phyloP scores from a whole-genome alignment of 2,113 vertebrate genomes.

The Myotis davidii region DNA sequence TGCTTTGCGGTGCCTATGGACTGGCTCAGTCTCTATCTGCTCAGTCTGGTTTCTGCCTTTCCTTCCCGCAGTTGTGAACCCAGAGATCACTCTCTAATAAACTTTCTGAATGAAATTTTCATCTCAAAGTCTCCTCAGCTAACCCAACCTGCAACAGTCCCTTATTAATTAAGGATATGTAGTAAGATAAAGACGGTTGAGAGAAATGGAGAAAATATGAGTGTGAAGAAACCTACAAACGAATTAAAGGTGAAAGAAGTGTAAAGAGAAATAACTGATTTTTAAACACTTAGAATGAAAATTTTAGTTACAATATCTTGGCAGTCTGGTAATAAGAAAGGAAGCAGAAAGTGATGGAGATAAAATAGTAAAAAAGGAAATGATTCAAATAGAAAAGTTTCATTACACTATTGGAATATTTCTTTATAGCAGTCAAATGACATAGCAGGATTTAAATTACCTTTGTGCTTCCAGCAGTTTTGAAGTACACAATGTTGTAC shows the following conservation, averaged over 20 bases:
- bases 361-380: not conserved
- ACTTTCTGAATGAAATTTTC: not conserved
- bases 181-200: not conserved
- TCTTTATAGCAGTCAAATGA: not conserved
- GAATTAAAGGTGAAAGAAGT: not conserved
- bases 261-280: not conserved
- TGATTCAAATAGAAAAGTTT: not conserved
- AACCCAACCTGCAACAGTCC: not conserved
- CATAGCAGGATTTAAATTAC: not conserved
- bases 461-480: not conserved
- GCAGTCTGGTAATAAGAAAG: not conserved
- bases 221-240: not conserved
- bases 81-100: not conserved
- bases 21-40: not conserved
- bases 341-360: not conserved
- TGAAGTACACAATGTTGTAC: not conserved
- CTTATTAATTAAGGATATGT: not conserved
- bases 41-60: not conserved
- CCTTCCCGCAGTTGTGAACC: not conserved
- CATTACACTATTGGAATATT: not conserved
- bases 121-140: not conserved
- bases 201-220: not conserved
- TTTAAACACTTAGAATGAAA: conserved; percentile 3
- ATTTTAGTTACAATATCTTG: not conserved
- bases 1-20: not conserved